These are phyloP conservation scores for Ceratitis capitata DNA, from an alignment of 1,140 invertebrate species.

Conservation along the genomic window DNA sequence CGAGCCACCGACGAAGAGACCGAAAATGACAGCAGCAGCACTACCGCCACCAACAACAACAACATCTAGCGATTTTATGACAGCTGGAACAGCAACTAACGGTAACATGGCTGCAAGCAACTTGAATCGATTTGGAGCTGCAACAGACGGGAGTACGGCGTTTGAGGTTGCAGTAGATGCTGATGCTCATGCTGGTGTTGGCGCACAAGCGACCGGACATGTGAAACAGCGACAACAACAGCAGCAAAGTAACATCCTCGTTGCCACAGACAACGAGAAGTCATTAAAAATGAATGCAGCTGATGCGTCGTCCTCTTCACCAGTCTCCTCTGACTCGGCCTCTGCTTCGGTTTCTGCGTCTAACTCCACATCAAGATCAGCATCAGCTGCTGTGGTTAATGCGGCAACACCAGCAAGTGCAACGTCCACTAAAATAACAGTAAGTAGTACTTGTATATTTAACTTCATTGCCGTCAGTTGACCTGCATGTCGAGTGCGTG, in stretches of 20 bases:
- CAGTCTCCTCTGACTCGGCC: not conserved
- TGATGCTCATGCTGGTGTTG: not conserved
- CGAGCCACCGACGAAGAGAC: slow-evolving; percentile 61
- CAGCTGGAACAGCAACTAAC: slow-evolving; percentile 7
- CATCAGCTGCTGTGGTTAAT: slow-evolving; percentile 11
- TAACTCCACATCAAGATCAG: not conserved
- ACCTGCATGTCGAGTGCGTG: not conserved
- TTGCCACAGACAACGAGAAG: slow-evolving; percentile 30
- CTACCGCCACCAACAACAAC: slow-evolving; percentile 12
- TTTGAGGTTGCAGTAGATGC: not conserved
- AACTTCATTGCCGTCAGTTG: not conserved
- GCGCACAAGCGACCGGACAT: slow-evolving; percentile 17
- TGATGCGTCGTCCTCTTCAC: not conserved
- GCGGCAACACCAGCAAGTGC: not conserved
- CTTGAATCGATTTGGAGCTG: not conserved
- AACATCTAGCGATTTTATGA: not conserved
- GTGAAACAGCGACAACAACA: slow-evolving; percentile 38
- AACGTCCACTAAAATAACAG: not conserved
- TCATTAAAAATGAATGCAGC: slow-evolving; percentile 33
- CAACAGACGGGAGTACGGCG: not conserved
- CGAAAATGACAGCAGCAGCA: slow-evolving; percentile 46
- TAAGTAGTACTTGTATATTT: not conserved
- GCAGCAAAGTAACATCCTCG: slow-evolving; percentile 42
- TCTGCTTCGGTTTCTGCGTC: not conserved
- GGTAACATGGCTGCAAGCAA: not conserved